Evolutionary conservation across 2,888 invertebrate species (phyloP).

Genomic region (Cacoxenus indagator): DNA sequence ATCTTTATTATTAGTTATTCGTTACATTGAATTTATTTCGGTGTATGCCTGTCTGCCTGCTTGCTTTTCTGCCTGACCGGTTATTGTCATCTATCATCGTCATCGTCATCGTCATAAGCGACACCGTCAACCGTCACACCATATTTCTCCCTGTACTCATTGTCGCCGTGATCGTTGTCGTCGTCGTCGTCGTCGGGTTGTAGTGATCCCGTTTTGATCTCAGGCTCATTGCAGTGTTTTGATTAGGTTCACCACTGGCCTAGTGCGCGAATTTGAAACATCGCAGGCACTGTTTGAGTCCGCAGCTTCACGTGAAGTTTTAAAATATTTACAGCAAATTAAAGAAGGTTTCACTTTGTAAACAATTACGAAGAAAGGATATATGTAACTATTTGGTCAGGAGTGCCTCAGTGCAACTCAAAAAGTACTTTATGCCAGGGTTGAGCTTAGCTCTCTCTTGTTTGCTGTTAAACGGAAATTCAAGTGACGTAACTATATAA

Average conservation of each 20-base stretch:
- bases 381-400: too few species aligned
- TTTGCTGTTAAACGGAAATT: too few species aligned
- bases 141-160: neutral
- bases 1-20: slow-evolving; percentile 63
- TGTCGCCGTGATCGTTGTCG: slow-evolving; percentile 10
- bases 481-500: slow-evolving; percentile 12
- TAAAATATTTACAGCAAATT: neutral
- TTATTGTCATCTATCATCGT: slow-evolving; percentile 20
- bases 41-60: slow-evolving; percentile 14
- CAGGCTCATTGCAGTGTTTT: slow-evolving; percentile 17
- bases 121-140: slow-evolving; percentile 11
- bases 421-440: too few species aligned
- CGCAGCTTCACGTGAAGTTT: neutral
- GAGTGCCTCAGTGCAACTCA: too few species aligned
- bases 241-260: slow-evolving; percentile 36
- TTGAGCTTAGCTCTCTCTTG: too few species aligned
- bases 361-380: too few species aligned
- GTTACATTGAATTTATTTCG: slow-evolving; percentile 44
- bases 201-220: neutral
- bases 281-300: neutral
- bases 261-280: slow-evolving; percentile 2
- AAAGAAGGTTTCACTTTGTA: too few species aligned
- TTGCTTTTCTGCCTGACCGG: neutral
- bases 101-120: slow-evolving; percentile 20
- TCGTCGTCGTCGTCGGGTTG: slow-evolving; percentile 18